A percentile compares a stretch with the other conserved stretches of the same genome.
phyloP scores from a whole-genome alignment of 2,797 vertebrate genomes.

The Tauraco hartlaubi region DNA sequence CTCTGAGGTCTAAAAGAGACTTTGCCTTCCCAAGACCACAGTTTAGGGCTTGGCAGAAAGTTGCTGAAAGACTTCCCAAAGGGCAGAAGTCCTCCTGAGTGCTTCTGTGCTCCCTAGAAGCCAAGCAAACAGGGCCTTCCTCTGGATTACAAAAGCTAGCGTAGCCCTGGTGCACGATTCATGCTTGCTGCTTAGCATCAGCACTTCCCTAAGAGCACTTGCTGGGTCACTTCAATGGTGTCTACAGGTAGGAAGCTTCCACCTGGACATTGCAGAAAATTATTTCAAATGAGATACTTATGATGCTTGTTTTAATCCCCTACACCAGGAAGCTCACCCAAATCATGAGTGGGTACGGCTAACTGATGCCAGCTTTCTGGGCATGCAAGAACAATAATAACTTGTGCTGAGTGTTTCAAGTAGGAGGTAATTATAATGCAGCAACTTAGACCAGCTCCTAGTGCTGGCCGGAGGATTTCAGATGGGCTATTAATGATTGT shows the following conservation, averaged over 20 bases:
- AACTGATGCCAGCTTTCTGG: neutral
- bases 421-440: neutral
- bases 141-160: neutral
- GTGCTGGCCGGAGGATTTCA: neutral
- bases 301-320: neutral
- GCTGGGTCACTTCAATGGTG: neutral
- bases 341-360: neutral
- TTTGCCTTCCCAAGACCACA: neutral
- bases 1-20: neutral
- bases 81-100: neutral
- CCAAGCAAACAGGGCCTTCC: neutral
- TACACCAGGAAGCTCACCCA: neutral
- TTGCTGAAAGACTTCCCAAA: neutral
- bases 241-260: neutral
- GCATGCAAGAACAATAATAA: neutral
- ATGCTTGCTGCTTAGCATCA: accelerated
- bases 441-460: neutral
- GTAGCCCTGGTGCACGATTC: neutral
- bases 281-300: neutral
- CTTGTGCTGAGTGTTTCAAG: neutral
- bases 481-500: neutral
- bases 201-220: neutral
- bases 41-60: neutral
- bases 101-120: neutral
- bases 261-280: accelerated